Percentiles rank a stretch among this genome's conserved stretches.
Evolutionary conservation across 2,113 vertebrate genomes (phyloP).

Genomic region (Elaphurus davidianus): DNA sequence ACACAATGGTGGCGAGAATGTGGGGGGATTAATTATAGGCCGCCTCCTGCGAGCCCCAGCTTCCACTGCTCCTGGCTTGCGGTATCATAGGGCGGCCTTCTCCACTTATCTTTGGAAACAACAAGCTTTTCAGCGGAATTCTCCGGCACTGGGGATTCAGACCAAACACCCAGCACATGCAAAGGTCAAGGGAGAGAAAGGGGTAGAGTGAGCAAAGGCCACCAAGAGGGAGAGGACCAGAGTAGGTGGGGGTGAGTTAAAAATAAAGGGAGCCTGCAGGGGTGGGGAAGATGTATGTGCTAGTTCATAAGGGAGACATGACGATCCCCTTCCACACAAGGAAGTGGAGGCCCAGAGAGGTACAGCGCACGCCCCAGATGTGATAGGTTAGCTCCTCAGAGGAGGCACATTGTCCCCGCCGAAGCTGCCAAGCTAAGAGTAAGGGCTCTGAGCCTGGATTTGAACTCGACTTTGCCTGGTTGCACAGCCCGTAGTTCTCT

Average conservation of each 20-base stretch:
- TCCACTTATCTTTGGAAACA: slow-evolving; percentile 12
- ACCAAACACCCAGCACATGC: neutral
- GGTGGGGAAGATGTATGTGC: too few species aligned
- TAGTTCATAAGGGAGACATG: neutral
- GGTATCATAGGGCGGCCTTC: neutral
- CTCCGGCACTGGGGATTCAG: neutral
- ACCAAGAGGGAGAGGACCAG: too few species aligned
- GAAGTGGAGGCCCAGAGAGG: neutral
- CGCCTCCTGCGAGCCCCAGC: slow-evolving; percentile 60
- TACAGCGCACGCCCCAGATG: too few species aligned
- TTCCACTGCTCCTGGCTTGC: slow-evolving; percentile 57
- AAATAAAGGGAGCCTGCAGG: neutral
- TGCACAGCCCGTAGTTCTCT: neutral
- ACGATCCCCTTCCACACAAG: neutral
- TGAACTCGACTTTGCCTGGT: neutral
- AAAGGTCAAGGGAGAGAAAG: neutral
- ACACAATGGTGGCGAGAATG: slow-evolving; percentile 74
- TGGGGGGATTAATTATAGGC: slow-evolving; percentile 79
- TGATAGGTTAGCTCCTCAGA: neutral
- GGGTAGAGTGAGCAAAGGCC: neutral
- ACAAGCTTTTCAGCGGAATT: neutral
- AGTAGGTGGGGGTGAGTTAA: neutral
- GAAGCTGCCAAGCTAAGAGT: neutral
- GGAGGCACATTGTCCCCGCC: neutral
- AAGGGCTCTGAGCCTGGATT: neutral